Percentiles rank a stretch among this genome's conserved stretches.
phyloP scores from a whole-genome alignment of 2,797 vertebrate species.

The Kryptopterus vitreolus region DNA sequence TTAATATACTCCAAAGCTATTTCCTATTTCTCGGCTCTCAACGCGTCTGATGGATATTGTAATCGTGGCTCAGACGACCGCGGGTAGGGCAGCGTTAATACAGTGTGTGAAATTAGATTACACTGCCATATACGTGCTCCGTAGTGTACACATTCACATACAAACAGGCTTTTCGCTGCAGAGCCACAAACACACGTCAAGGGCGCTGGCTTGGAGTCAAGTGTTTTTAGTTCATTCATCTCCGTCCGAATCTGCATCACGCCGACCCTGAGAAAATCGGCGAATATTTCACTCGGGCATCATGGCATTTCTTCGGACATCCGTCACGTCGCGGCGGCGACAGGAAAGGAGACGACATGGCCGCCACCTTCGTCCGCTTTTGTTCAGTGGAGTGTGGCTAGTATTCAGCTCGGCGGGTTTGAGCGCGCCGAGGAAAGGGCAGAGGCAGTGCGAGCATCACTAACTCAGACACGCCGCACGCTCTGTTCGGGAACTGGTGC shows the following conservation, averaged over 20 bases:
- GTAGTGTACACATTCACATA: constrained; percentile 21
- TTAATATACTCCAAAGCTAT: constrained; percentile 19
- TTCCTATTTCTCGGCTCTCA: constrained; percentile 23
- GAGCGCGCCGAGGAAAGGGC: constrained; percentile 12
- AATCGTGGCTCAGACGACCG: constrained; percentile 16
- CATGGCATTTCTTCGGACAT: background rate
- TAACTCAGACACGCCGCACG: background rate
- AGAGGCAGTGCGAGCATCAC: constrained; percentile 3
- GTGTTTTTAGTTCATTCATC: constrained; percentile 6
- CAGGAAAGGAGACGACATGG: constrained; percentile 30
- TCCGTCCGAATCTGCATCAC: background rate
- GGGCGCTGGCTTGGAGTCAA: constrained; percentile 14
- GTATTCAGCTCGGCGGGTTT: constrained; percentile 26
- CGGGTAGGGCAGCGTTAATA: constrained; percentile 37
- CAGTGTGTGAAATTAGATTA: constrained; percentile 44
- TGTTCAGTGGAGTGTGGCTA: constrained; percentile 25
- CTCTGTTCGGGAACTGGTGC: constrained; percentile 4
- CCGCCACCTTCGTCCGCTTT: constrained; percentile 22
- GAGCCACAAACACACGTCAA: constrained; percentile 32
- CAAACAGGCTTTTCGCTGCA: constrained; percentile 6
- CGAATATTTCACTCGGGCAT: background rate
- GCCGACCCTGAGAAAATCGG: constrained; percentile 26
- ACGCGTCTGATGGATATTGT: constrained; percentile 30
- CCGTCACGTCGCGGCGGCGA: background rate
- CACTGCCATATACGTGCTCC: constrained; percentile 44